phyloP scores from a whole-genome alignment of 2,113 vertebrate species.

The Dolichallabes microphthalmus region DNA sequence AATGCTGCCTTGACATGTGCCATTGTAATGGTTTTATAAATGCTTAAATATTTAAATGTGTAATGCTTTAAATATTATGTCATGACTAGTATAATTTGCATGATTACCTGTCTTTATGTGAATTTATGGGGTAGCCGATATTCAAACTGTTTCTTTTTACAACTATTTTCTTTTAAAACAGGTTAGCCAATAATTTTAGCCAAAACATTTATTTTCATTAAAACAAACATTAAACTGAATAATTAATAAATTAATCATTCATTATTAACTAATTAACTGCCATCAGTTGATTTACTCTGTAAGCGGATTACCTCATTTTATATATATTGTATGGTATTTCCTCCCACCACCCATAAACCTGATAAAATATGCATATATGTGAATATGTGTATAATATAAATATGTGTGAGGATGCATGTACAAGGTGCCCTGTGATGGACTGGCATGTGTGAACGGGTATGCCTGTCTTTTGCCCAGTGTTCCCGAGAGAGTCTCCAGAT shows the following conservation, averaged over 20 bases:
- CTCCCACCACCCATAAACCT: background rate
- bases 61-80: background rate
- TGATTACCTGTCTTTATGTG: background rate
- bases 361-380: background rate
- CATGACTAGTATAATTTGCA: background rate
- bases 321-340: background rate
- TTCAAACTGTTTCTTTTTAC: background rate
- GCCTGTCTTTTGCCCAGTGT: background rate
- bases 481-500: background rate
- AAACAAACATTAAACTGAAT: background rate
- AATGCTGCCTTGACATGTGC: no score
- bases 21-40: no score
- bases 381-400: background rate
- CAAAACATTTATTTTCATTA: background rate
- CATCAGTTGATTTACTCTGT: no score
- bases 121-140: background rate
- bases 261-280: no score
- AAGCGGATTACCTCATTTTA: no score
- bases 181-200: background rate
- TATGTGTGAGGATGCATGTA: background rate
- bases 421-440: background rate
- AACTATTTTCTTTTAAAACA: background rate
- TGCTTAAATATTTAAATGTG: no score
- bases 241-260: background rate
- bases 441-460: background rate